Evolutionary conservation across 2,888 invertebrate species (phyloP), one percentile per base, ranked within the genome.

Genomic region (Lycophotia porphyrea): DNA sequence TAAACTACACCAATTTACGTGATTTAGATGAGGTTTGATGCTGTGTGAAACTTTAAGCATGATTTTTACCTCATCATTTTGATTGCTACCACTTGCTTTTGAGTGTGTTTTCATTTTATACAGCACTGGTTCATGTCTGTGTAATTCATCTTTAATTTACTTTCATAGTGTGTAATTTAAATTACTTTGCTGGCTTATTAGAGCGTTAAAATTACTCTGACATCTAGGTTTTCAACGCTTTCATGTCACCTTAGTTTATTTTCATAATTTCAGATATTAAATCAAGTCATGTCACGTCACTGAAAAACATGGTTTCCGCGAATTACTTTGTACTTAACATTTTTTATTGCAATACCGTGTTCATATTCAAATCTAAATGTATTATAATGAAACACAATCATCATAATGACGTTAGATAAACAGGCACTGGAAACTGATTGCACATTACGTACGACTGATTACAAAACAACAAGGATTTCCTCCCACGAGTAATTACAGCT

Each of bases 341-440:
- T 89, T 90, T 87, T 89, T 87, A 85, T 73, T 77, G 80, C 79
- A 86, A 88, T 89, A 87, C 86, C 75, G 83, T 78, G 85, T 88
- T 87, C 82, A 77, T 87, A 86, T 88, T 90, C 85, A 90, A 92
- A 87, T 92, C 92, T 93, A 94, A 94, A 95, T 93, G 92, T 91
- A 93, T 93, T 93, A 92, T 94, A 95, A 95, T 94, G 93, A 94
- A 95, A 93, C 94, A 94, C 92, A 94, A 95, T 93, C 90, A 93
- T 91, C 85, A 89, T 94, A 92, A 93, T 93, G 91, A 91, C 84
- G 91, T 92, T 93, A 93, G 93, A 94, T 94, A 93, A 94, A 94
- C 93, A 93, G 89, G 88, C 86, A 91, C 71, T 85, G 78, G 87
- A 90, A 91, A 92, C 92, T 91, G 94, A 94, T 93, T 92, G 91